Conservation (phyloP, 2,797 vertebrate genomes). For the Sus cebifrons region DNA sequence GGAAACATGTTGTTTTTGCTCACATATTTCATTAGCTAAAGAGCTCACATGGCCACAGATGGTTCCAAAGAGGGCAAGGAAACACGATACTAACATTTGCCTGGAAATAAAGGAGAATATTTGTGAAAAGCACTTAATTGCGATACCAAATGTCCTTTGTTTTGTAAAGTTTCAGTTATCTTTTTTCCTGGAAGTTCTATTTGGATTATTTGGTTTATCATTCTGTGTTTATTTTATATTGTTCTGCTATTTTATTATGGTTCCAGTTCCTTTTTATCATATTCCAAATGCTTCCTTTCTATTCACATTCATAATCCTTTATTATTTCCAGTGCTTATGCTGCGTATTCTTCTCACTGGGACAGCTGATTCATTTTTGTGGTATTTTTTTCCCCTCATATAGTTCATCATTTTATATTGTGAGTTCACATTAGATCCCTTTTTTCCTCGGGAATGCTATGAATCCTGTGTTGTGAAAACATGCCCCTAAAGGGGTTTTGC, state of each 20-base stretch:
- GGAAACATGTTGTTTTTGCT: too few relatives aligned
- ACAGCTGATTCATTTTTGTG: too few relatives aligned
- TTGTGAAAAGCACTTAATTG: neutral
- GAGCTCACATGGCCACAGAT: neutral
- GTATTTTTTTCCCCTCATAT: accelerated
- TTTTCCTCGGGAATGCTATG: neutral
- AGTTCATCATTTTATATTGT: neutral
- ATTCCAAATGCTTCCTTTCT: neutral
- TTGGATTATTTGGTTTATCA: neutral
- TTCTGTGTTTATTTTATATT: neutral
- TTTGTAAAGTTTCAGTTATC: neutral
- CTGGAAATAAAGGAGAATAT: neutral
- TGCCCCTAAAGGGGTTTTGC: neutral
- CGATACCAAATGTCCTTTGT: neutral
- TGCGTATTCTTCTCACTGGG: neutral
- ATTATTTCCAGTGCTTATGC: neutral
- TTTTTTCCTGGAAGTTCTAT: neutral
- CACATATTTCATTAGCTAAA: neutral
- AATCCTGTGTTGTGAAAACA: neutral
- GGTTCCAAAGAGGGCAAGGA: too few relatives aligned
- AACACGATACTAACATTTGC: neutral
- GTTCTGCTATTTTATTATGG: neutral
- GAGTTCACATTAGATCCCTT: neutral
- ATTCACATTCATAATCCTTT: neutral
- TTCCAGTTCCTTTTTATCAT: neutral